Evolutionary conservation across 2,888 invertebrate species (phyloP), one percentile per base, ranked within the genome.

Genomic region (Meteorus colon): DNA sequence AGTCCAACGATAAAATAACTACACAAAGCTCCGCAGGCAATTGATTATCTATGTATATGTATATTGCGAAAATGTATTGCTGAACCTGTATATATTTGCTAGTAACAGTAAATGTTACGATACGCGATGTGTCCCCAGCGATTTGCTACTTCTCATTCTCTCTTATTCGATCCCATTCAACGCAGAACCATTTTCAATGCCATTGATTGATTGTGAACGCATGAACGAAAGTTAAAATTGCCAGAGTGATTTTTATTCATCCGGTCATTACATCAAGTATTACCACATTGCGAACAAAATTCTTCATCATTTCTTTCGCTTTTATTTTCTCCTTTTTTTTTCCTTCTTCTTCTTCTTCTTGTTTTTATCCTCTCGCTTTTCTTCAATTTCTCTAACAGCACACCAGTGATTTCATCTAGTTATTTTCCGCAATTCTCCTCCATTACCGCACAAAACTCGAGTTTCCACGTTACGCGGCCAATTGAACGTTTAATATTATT

Each of bases 11-110:
- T 19, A 55, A 19, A 55, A 55, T 55, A 19, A 55, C 19, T 19
- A 62, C 68, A 63, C 60, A 68, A 74, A 74, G 74, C 69, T 74
- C 62, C 62, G 19, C 19, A 69, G 69, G 74, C 74, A 68, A 74
- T 74, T 69, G 74, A 74, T 74, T 69, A 74, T 74, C 62, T 45
- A 65, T 62, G 69, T 34, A 68, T 60, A 34, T 55, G 31, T 55
- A 67, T 68, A 68, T 74, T 55, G 68, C 48, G 16, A n/a, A 48
- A 4, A 16, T 48, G 16, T 48, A n/a, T 48, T 16, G 0, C 3
- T 48, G 4, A 16, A 48, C 2, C 2, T 55, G 19, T 55, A 19
- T 19, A 55, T 19, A 19, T 55, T n/a, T 19, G 4, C 6, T 4
- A 55, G 19, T 19, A 29, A 69, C 45, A 68, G 74, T 69, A 69